Conservation (phyloP, 2,113 vertebrate species). For the Chauna torquata region DNA sequence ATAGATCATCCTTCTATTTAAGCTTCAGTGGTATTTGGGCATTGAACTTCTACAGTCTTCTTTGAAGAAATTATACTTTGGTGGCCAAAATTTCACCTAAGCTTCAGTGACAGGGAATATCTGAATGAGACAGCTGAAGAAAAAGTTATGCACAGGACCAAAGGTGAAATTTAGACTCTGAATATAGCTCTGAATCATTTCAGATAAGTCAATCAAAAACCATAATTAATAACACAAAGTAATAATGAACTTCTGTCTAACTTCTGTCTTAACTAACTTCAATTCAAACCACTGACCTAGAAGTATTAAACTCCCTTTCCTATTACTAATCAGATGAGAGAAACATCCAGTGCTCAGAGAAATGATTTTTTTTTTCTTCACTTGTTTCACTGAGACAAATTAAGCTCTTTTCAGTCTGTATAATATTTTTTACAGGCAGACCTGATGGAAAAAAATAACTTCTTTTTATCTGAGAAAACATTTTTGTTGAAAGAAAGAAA, state of each 20-base stretch:
- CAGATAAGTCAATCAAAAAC: background rate
- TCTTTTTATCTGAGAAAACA: background rate
- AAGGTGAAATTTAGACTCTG: background rate
- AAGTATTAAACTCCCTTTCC: constrained; percentile 10
- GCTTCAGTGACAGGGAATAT: background rate
- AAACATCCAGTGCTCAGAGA: background rate
- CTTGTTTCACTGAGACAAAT: constrained; percentile 1
- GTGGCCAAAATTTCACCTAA: background rate
- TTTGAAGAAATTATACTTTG: background rate
- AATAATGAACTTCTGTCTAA: constrained; percentile 29
- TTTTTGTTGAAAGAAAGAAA: background rate
- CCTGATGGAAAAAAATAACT: background rate
- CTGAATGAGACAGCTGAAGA: background rate
- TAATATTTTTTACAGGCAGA: background rate
- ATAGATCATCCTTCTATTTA: background rate
- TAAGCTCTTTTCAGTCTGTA: background rate
- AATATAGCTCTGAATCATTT: constrained; percentile 3
- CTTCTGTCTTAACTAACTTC: constrained; percentile 29
- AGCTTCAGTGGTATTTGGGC: background rate
- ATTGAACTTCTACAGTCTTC: background rate
- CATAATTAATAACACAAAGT: constrained; percentile 37
- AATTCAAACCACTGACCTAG: constrained; percentile 49
- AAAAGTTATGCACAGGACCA: background rate
- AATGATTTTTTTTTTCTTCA: background rate
- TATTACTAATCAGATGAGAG: constrained; percentile 13